Base-by-base conservation (phyloP, 2,797 vertebrate genomes). In the Siniperca undulata region DNA sequence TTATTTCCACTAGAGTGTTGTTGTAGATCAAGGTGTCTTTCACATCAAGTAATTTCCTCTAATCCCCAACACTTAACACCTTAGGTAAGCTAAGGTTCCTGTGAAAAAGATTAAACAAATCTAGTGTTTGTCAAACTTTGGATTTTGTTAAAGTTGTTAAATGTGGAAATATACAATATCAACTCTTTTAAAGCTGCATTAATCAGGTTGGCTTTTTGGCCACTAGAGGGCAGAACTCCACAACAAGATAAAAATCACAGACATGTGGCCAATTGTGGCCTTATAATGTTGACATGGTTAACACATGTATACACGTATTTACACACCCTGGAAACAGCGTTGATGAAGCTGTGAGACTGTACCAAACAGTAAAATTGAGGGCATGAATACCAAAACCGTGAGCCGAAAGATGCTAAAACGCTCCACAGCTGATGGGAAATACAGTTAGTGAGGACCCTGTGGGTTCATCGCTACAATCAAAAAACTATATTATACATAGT, bases 81-180 rank as follows among this genome's bases (percentile, higher is more conserved):
- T 30, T n/a, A n/a, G 58, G 22, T 62, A 48, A 62, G 16, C 30
- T 50, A 50, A 48, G 24, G 52, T 79, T 70, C 16, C 52, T 70
- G 17, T 46, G 22, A 70, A 77, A 79, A 74, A 2, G 3, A 56
- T 55, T 3, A 24, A 75, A 74, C n/a, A 53, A 24, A 62, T 78
- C 30, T 52, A 36, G 20, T 75, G 20, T 77, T 50, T 60, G 40
- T 59, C 16, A 76, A 38, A 59, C n/a, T 59, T 10, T 60, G 17
- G 11, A 50, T 44, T 59, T 38, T 64, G 7, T 44, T 7, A 7
- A 70, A 42, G 5, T 14, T 11, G 20, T 67, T 34, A 2, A 73
- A 22, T 77, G 11, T 36, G 3, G n/a, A 34, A 20, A 17, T 34
- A 40, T 30, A 40, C 17, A 40, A 11, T 20, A 50, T 13, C 46